Base-by-base conservation (phyloP, 2,113 vertebrate genomes). In the Nesogale talazaci region DNA sequence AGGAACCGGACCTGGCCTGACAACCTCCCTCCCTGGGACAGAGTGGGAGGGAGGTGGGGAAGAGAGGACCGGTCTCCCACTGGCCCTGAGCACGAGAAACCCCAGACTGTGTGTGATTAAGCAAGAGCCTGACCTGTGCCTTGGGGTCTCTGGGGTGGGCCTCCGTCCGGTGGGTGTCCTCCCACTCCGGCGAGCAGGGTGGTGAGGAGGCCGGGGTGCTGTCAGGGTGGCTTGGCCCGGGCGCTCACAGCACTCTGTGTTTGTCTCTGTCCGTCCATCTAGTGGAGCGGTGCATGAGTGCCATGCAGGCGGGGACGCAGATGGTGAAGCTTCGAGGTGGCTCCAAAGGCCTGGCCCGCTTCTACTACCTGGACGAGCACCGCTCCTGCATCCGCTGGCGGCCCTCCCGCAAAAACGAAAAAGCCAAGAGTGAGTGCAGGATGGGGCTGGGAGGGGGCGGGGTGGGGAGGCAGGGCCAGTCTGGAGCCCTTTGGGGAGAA, bases 201-300 rank as follows among this genome's bases (percentile, higher is more conserved):
- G 2, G 72, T 16, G 14, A 74, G 69, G 16, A 27, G 36, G 19
- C n/a, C 14, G 9, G 8, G 78, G 23, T 34, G 29, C 3, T 0
- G 17, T 12, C 20, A 27, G 22, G 16, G 1, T 1, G 22, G 57
- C 12, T 17, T 2, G 2, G 42, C n/a, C 0, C 0, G 1, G 1
- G 65, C 0, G 0, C 40, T 86, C 90, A 91, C 0, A 0, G 36
- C 2, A 0, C n/a, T 27, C 67, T 52, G 2, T 63, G 74, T 74
- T 17, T 75, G 52, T 61, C 29, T 75, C 8, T 65, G 59, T 80
- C 10, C 22, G 27, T 52, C 63, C n/a, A 0, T 86, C 6, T 96
- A 99, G 99, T 99, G 99, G 99, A 99, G 98, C 99, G 98, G 98
- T 99, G 99, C 83, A 99, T 99, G 99, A 98, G 98, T 78, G 98